These are phyloP conservation scores for Calypte anna DNA, from an alignment of 2,113 vertebrate species.

Conservation along the genomic window DNA sequence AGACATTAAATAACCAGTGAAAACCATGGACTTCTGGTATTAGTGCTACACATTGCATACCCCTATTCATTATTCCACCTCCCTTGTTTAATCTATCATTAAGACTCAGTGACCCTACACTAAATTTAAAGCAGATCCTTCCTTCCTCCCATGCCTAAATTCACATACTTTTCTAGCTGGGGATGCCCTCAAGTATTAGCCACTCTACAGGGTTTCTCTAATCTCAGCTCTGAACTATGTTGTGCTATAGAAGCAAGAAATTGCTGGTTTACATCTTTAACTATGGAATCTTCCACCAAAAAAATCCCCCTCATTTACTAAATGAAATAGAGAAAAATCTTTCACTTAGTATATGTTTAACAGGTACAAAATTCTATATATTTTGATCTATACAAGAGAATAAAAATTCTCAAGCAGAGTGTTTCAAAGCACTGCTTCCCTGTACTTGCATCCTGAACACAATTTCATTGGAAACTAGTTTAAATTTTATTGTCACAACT, in stretches of 20 bases:
- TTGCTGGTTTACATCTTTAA: constrained; percentile 85
- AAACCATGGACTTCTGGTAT: constrained; percentile 85
- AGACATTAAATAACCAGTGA: constrained; percentile 85
- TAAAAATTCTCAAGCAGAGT: background rate
- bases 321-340: constrained; percentile 72
- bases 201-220: constrained; percentile 88
- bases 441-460: background rate
- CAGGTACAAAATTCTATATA: background rate
- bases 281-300: constrained; percentile 74
- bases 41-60: constrained; percentile 84
- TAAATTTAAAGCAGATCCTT: constrained; percentile 90
- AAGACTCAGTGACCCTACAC: constrained; percentile 87
- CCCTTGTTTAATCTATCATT: constrained; percentile 89
- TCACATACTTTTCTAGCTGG: constrained; percentile 86
- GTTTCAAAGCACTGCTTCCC: background rate
- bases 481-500: background rate
- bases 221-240: constrained; percentile 86
- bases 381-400: background rate
- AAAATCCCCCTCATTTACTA: constrained; percentile 70
- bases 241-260: constrained; percentile 85
- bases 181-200: constrained; percentile 87
- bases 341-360: constrained; percentile 47
- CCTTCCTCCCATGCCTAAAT: constrained; percentile 89
- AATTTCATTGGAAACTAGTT: background rate
- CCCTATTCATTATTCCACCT: constrained; percentile 85